A percentile compares a stretch with the other conserved stretches of the same genome.
Conservation (phyloP, 2,797 vertebrate genomes). For the Sebastes trivittatus region DNA sequence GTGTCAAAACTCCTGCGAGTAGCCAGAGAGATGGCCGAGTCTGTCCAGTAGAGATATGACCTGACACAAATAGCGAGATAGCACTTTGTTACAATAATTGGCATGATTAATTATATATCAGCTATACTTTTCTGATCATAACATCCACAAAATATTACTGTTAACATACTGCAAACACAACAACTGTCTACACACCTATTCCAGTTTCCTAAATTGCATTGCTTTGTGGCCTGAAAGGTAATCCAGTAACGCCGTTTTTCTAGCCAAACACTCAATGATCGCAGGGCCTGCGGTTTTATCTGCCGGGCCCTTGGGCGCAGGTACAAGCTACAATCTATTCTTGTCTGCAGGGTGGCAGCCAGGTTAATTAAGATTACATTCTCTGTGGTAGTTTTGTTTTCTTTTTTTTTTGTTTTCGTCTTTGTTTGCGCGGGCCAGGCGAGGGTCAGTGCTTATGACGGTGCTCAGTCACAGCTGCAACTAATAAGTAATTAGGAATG, state of each 20-base stretch:
- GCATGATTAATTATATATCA: too few species aligned
- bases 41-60: background rate
- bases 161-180: background rate
- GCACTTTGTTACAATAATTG: background rate
- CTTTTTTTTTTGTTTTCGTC: background rate
- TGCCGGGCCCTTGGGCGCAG: background rate
- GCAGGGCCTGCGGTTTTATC: background rate
- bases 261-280: too few species aligned
- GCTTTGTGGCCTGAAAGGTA: background rate
- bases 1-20: conserved; percentile 19
- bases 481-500: conserved; percentile 38
- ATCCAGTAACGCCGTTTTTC: background rate
- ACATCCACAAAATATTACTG: background rate
- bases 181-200: background rate
- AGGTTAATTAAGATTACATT: background rate
- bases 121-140: background rate
- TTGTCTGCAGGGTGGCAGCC: background rate
- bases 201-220: background rate
- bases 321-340: background rate
- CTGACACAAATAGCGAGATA: background rate
- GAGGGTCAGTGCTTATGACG: background rate
- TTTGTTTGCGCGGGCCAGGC: background rate
- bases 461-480: conserved; percentile 31
- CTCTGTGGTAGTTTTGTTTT: background rate
- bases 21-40: background rate